Evolutionary conservation across 2,888 invertebrate species (phyloP).

Genomic region (Anagyrus pseudococci): DNA sequence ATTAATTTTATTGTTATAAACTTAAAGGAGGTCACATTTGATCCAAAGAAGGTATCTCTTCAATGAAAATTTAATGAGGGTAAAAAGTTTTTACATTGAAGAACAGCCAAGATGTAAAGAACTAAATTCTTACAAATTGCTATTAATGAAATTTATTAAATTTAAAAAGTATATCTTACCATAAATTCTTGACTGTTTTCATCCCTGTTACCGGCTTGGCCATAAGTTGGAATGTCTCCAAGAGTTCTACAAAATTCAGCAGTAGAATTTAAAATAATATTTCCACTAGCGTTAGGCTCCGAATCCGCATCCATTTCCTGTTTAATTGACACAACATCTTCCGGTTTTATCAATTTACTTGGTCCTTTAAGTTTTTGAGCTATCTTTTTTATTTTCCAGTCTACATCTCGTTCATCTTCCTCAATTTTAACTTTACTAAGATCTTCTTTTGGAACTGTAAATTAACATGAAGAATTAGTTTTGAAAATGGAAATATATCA

Average conservation of each 20-base stretch:
- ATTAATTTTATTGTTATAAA: not conserved
- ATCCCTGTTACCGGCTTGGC: constrained; percentile 88
- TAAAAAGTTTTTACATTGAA: constrained; percentile 1
- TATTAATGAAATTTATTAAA: no score
- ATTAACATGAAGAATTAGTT: constrained; percentile 40
- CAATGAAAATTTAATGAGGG: not conserved
- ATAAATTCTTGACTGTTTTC: constrained; percentile 76
- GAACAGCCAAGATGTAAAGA: not conserved
- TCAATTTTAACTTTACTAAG: constrained; percentile 68
- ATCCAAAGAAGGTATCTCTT: not conserved
- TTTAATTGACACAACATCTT: constrained; percentile 67
- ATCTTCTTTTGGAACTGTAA: constrained; percentile 51
- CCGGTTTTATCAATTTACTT: constrained; percentile 49
- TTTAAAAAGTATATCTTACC: no score
- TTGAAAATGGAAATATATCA: constrained; percentile 17
- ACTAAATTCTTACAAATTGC: not conserved
- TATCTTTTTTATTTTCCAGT: constrained; percentile 66
- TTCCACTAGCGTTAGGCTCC: constrained; percentile 47
- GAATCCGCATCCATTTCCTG: constrained; percentile 53
- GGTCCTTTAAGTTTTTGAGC: constrained; percentile 20
- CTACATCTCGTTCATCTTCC: constrained; percentile 74
- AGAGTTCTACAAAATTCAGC: constrained; percentile 96
- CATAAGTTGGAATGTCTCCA: constrained; percentile 95
- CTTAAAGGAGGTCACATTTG: not conserved
- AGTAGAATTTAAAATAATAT: constrained; percentile 88